Evolutionary conservation across 2,888 invertebrate species (phyloP), one percentile per base, ranked within the genome.

Genomic region (Eilema sororculum): DNA sequence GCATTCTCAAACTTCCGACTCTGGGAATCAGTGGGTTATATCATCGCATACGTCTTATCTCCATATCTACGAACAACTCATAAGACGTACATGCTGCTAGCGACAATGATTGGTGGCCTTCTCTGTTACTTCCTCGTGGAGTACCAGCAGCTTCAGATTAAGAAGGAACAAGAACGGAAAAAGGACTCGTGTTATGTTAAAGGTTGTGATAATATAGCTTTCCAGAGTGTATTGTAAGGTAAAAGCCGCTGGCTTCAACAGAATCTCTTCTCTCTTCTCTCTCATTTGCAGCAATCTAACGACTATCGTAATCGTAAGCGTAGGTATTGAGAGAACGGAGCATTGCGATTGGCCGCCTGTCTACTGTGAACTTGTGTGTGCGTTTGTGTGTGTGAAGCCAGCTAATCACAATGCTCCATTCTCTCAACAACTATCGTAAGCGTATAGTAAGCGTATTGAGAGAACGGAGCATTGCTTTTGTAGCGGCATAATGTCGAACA

Each of bases 1-100:
- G 97, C 97, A 0, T 97, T 97, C 91, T 96, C 97, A 60, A 97
- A 97, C 91, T 97, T 97, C 91, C 91, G 97, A 0, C 93, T 97
- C 3, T 97, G 97, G 97, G 97, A 97, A 84, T 96, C 96, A 0
- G 87, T 96, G 0, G 97, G 97, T 5, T 96, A 96, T 87, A 96
- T 97, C 75, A 92, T 97, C 13, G 96, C 97, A 0, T 97, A 97
- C 85, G 88, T 96, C 52, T 93, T 96, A 77, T 96, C 96, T 0
- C 94, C 96, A 6, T 91, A 92, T 78, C 80, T 96, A 2, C 91
- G 96, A 65, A 95, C 96, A 25, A 88, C 91, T 69, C 84, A 92
- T 28, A 96, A 96, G 84, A 92, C 96, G 0, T 96, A 95, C 86
- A 86, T 96, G 16, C 90, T 96, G 52, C 80, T 96, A 0, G 90